These are phyloP conservation scores for Opisthocomus hoazin DNA, from an alignment of 2,113 vertebrate species.

Conservation along the genomic window DNA sequence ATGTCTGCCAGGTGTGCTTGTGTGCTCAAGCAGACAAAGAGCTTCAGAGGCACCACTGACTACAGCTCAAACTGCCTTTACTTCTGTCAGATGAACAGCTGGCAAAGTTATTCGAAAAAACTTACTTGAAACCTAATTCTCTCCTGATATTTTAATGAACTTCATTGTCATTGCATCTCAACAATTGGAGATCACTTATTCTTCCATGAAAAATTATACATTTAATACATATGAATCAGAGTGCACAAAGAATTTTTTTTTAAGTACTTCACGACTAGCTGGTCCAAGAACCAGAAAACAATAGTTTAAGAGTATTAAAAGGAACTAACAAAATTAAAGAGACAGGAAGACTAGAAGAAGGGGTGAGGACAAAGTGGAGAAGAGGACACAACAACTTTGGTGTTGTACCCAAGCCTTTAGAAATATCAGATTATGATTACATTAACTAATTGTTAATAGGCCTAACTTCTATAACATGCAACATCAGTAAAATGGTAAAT, in stretches of 20 bases:
- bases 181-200: not conserved
- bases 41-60: not conserved
- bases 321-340: not conserved
- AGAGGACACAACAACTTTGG: not conserved
- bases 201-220: not conserved
- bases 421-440: not conserved
- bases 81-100: not conserved
- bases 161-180: not conserved
- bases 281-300: not conserved
- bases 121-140: not conserved
- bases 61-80: not conserved
- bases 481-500: not conserved
- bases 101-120: not conserved
- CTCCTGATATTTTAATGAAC: not conserved
- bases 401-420: not conserved
- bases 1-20: not conserved
- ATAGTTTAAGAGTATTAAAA: not conserved
- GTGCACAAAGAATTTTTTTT: not conserved
- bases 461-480: not conserved
- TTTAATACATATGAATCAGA: not conserved
- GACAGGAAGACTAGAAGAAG: not conserved
- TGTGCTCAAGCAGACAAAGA: not conserved
- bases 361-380: not conserved
- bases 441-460: not conserved
- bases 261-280: not conserved